phyloP scores from a whole-genome alignment of 2,797 vertebrate species.

The Phataginus tricuspis region DNA sequence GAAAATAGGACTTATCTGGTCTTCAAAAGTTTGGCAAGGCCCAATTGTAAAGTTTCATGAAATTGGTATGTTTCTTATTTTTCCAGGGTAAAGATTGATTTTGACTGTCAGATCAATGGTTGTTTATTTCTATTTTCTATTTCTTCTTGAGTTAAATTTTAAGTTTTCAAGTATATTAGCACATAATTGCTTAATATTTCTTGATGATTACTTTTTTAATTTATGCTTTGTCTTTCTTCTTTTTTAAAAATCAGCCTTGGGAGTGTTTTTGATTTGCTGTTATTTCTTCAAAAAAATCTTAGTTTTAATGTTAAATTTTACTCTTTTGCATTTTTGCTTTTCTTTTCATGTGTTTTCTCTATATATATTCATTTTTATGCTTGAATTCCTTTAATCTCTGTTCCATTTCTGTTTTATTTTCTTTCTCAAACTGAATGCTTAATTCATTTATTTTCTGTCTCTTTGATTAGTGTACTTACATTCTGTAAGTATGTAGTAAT shows the following conservation, averaged over 20 bases:
- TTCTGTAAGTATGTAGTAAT: not conserved
- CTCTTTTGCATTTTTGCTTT: not conserved
- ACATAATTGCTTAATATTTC: not conserved
- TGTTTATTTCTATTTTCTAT: not conserved
- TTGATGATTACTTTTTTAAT: not conserved
- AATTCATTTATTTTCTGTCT: not conserved
- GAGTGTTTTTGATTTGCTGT: not conserved
- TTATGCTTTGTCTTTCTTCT: not conserved
- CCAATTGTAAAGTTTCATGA: not conserved
- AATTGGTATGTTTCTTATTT: not conserved
- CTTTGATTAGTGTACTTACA: not conserved
- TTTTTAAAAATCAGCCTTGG: not conserved
- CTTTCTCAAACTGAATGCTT: not conserved
- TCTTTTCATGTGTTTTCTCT: not conserved
- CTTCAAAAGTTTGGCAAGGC: not conserved
- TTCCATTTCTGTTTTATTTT: too few relatives aligned
- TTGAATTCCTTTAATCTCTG: not conserved
- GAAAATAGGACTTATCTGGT: not conserved
- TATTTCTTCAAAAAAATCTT: not conserved
- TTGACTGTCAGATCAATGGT: not conserved
- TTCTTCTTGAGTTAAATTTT: not conserved
- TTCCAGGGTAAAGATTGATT: not conserved
- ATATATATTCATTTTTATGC: not conserved
- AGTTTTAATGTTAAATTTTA: not conserved
- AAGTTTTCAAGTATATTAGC: not conserved